Conservation (phyloP, 2,113 vertebrate genomes). For the Elephas maximus region DNA sequence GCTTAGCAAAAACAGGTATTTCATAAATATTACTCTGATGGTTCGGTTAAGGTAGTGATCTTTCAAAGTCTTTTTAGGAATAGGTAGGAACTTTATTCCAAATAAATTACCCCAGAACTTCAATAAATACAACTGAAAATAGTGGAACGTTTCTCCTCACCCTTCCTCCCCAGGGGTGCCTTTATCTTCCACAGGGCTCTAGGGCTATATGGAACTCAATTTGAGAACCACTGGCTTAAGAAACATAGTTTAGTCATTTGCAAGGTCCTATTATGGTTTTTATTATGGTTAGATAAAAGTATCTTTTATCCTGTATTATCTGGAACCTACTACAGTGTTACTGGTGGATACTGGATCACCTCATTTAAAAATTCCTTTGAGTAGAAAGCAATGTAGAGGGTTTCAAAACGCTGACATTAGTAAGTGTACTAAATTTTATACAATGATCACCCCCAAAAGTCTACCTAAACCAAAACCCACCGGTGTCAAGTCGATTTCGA, state of each 20-base stretch:
- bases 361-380: neutral
- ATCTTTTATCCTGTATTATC: neutral
- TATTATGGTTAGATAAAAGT: neutral
- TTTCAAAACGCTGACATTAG: neutral
- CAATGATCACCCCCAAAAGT: too few species aligned
- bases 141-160: neutral
- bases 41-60: neutral
- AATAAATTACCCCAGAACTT: neutral
- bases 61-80: neutral
- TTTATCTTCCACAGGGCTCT: neutral
- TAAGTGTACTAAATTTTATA: neutral
- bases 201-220: neutral
- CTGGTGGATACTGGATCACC: neutral
- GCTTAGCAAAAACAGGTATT: neutral
- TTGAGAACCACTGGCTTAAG: neutral
- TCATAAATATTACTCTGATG: neutral
- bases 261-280: neutral
- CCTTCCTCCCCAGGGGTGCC: neutral
- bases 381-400: neutral
- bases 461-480: too few species aligned
- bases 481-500: too few species aligned
- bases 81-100: neutral
- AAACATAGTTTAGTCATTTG: neutral
- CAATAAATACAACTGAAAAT: neutral
- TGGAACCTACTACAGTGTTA: neutral